These are phyloP conservation scores for Plagodis dolabraria DNA, from an alignment of 2,888 invertebrate species.

Conservation along the genomic window DNA sequence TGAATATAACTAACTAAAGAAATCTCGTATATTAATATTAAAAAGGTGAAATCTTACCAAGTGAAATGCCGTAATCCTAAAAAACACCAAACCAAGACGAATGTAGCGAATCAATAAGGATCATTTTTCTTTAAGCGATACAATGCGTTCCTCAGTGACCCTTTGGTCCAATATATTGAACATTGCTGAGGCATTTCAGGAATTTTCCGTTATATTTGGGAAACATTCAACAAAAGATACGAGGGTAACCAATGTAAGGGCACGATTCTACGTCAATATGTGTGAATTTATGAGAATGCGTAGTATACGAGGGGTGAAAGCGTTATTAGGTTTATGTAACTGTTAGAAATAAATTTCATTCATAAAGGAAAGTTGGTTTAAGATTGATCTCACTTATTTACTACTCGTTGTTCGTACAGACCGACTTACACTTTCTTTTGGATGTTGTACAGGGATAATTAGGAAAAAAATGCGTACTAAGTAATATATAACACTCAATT, in stretches of 20 bases:
- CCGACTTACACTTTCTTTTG: no score
- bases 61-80: constrained; percentile 7
- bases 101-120: constrained; percentile 21
- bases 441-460: no score
- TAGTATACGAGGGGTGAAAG: constrained; percentile 40
- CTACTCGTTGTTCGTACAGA: no score
- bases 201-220: constrained; percentile 63
- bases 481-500: no score
- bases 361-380: constrained; percentile 2
- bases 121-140: constrained; percentile 18
- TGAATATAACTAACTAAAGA: no score
- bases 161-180: constrained; percentile 53
- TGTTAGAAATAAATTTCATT: constrained; percentile 17
- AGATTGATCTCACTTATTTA: not conserved
- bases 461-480: no score
- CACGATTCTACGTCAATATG: constrained; percentile 62
- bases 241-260: constrained; percentile 59
- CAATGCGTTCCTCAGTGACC: constrained; percentile 40
- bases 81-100: constrained; percentile 11
- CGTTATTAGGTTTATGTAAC: constrained; percentile 24
- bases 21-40: no score
- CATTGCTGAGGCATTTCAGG: constrained; percentile 54
- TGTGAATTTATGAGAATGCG: constrained; percentile 64
- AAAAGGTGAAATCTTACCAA: not conserved
- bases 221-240: constrained; percentile 66